These are phyloP conservation scores for Aphrophora alni DNA, from an alignment of 2,888 invertebrate species.

Conservation along the genomic window DNA sequence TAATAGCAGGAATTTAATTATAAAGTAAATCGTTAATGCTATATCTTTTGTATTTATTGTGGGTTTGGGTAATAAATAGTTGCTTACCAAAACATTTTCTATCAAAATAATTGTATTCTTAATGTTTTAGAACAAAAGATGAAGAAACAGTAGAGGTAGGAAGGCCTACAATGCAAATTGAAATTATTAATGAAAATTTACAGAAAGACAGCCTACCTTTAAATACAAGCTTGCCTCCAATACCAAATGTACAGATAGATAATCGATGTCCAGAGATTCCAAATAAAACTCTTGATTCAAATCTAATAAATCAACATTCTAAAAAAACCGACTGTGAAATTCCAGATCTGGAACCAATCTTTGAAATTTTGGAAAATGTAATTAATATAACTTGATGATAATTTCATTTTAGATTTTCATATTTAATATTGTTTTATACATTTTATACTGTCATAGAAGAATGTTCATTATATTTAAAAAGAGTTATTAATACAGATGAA, in stretches of 20 bases:
- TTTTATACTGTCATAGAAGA: too few relatives aligned
- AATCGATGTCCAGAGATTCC: neutral
- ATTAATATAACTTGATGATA: neutral
- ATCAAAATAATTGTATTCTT: too few relatives aligned
- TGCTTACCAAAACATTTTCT: too few relatives aligned
- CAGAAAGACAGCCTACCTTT: neutral
- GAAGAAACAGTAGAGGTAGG: neutral
- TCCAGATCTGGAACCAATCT: neutral
- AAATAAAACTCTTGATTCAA: neutral
- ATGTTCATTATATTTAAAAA: too few relatives aligned
- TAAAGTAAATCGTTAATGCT: too few relatives aligned
- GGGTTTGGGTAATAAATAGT: too few relatives aligned
- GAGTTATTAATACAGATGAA: too few relatives aligned
- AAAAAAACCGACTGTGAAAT: neutral
- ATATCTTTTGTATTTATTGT: too few relatives aligned
- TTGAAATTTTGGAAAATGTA: neutral
- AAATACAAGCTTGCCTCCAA: neutral
- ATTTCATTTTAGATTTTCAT: too few relatives aligned
- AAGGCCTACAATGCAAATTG: neutral
- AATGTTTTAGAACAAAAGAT: neutral
- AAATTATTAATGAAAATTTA: neutral
- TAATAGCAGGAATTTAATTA: too few relatives aligned
- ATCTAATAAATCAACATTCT: too few relatives aligned
- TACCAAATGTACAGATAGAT: neutral
- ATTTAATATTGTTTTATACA: too few relatives aligned